Evolutionary conservation across 2,888 invertebrate species (phyloP), one percentile per base, ranked within the genome.

Genomic region (Leptogaster cylindrica): DNA sequence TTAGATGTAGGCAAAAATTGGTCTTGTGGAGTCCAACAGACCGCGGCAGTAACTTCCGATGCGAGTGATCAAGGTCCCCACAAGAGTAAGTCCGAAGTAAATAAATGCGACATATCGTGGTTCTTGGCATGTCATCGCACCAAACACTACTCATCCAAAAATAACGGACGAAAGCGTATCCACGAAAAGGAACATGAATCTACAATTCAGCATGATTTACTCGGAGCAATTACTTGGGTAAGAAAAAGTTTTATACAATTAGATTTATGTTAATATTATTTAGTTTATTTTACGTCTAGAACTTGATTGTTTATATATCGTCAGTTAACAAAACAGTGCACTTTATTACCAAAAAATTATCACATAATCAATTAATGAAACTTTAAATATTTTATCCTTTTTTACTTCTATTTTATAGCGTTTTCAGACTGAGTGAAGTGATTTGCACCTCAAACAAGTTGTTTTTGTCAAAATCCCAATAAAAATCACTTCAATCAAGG

Each of bases 1-100:
- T 82, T 84, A 72, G 84, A 84, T 73, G 82, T 81, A 76, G 79
- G 82, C 39, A 81, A 82, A 72, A 78, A 82, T 52, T 79, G 82
- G 69, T 80, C 52, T 18, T 72, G 68, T 68, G 70, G 67, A 6
- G 58, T 50, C 36, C 31, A 61, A 27, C 66, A 68, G 28, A 12
- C 41, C n/a, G 23, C 25, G 2, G 20, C 46, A 51, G 10, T n/a
- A n/a, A n/a, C n/a, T n/a, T n/a, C n/a, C n/a, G n/a, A n/a, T n/a
- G n/a, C n/a, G n/a, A n/a, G n/a, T n/a, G n/a, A n/a, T n/a, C n/a
- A n/a, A n/a, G n/a, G n/a, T n/a, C n/a, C 12, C 10, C 7, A 48
- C 2, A 16, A 61, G 27, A 39, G 28, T 8, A n/a, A 10, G 12
- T 51, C 27, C 51, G 28, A n/a, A n/a, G 27, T 39, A 23, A 27